Percentiles rank a stretch among this genome's conserved stretches.
These are phyloP conservation scores for Rhingia campestris DNA, from an alignment of 2,888 invertebrate genomes.

Conservation along the genomic window DNA sequence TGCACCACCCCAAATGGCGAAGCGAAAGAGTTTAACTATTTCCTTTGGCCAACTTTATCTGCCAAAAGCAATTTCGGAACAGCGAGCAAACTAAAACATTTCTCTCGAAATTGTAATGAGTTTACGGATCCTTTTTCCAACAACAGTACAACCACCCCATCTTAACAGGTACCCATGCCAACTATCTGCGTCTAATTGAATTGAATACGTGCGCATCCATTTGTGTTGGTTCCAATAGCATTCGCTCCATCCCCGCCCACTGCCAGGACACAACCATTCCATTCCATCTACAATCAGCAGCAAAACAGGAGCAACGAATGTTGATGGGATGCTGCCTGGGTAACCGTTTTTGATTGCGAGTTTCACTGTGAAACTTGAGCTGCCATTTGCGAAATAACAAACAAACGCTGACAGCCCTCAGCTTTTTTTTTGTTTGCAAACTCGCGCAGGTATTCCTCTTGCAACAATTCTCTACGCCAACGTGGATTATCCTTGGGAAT, in stretches of 20 bases:
- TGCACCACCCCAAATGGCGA: no score
- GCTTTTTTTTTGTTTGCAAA: constrained; percentile 6
- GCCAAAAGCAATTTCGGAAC: constrained; percentile 36
- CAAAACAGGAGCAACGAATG: neutral
- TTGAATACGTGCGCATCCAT: constrained; percentile 52
- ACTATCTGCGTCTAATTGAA: constrained; percentile 57
- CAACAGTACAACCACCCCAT: constrained; percentile 6
- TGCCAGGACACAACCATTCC: constrained; percentile 13
- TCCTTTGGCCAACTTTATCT: constrained; percentile 1
- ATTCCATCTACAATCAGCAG: neutral
- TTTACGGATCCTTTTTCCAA: constrained; percentile 52
- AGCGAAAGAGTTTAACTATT: constrained; percentile 25
- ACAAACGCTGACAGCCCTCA: constrained; percentile 53
- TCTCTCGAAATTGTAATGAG: constrained; percentile 42
- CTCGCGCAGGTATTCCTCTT: constrained; percentile 15
- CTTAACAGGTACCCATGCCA: constrained; percentile 55
- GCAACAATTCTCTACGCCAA: constrained; percentile 31
- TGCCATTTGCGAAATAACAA: constrained; percentile 56
- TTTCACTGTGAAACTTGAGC: constrained; percentile 65
- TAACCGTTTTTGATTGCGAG: constrained; percentile 68
- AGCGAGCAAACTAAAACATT: constrained; percentile 15
- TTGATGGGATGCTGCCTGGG: constrained; percentile 37
- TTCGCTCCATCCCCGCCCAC: neutral
- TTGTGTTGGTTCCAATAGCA: constrained; percentile 24
- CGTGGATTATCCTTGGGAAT: constrained; percentile 60